Evolutionary conservation across 2,888 invertebrate species (phyloP).

Genomic region (Andrena dorsata): DNA sequence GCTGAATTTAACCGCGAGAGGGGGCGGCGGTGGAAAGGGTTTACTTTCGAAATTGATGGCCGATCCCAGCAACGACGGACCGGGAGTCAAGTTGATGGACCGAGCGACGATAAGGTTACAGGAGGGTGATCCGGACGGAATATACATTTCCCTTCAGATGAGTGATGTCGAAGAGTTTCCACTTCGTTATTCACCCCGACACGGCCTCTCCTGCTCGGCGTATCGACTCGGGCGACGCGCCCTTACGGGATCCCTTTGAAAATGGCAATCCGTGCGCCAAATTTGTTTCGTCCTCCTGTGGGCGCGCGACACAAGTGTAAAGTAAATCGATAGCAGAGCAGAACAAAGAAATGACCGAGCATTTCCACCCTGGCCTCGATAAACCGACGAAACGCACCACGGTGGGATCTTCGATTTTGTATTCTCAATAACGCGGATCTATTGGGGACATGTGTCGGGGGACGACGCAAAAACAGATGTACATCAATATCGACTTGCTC

Average conservation of each 20-base stretch:
- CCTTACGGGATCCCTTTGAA: conserved; percentile 40
- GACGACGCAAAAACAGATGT: background rate
- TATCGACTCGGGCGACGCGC: conserved; percentile 47
- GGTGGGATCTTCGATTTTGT: conserved; percentile 9
- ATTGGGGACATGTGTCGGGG: background rate
- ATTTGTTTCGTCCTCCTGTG: conserved; percentile 51
- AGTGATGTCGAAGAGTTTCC: conserved; percentile 79
- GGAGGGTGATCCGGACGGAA: conserved; percentile 77
- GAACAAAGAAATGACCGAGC: conserved; percentile 5
- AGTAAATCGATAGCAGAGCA: conserved; percentile 26
- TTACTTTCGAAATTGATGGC: conserved; percentile 79
- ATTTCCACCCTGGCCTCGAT: conserved; percentile 14
- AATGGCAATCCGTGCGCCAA: conserved; percentile 55
- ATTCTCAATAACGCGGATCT: conserved; percentile 24
- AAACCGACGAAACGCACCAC: conserved; percentile 26
- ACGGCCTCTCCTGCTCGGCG: conserved; percentile 29
- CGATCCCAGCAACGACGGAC: conserved; percentile 74
- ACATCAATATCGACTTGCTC: background rate
- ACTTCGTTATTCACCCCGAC: conserved; percentile 76
- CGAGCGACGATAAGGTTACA: conserved; percentile 80
- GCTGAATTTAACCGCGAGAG: conserved; percentile 41
- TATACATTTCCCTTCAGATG: conserved; percentile 79
- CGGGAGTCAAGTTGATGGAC: conserved; percentile 80
- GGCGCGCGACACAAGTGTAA: background rate
- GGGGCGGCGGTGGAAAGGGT: conserved; percentile 56